These are phyloP conservation scores for Apamea sordens DNA, from an alignment of 2,888 invertebrate genomes.

Conservation along the genomic window DNA sequence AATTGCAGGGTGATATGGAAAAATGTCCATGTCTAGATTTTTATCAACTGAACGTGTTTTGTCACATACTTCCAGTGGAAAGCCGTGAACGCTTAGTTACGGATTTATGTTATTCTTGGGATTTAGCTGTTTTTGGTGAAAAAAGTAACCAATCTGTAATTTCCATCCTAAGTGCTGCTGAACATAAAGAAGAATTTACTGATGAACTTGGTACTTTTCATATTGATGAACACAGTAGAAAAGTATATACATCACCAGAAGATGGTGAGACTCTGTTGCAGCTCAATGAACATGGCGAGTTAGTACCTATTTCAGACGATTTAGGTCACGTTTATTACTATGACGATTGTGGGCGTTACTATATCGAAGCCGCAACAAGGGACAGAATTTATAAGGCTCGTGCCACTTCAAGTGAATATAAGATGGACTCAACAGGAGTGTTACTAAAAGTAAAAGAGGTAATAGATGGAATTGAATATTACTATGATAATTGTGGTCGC, in stretches of 20 bases:
- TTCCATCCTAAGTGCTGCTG: conserved; percentile 84
- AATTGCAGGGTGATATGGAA: conserved; percentile 70
- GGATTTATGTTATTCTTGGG: conserved; percentile 85
- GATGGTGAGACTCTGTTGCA: conserved; percentile 80
- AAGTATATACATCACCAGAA: conserved; percentile 82
- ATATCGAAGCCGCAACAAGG: conserved; percentile 77
- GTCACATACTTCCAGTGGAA: conserved; percentile 79
- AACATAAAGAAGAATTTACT: conserved; percentile 82
- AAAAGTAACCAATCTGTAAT: conserved; percentile 82
- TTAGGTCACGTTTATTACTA: conserved; percentile 81
- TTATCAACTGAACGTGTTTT: conserved; percentile 84
- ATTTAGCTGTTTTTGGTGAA: conserved; percentile 81
- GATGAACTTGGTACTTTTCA: conserved; percentile 84
- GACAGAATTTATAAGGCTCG: conserved; percentile 85
- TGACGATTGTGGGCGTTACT: conserved; percentile 87
- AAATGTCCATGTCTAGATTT: conserved; percentile 83
- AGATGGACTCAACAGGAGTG: conserved; percentile 84
- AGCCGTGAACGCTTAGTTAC: conserved; percentile 83
- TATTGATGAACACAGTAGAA: conserved; percentile 83
- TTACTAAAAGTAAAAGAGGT: conserved; percentile 84
- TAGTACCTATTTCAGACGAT: conserved; percentile 84
- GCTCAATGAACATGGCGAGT: conserved; percentile 81
- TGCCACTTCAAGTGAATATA: conserved; percentile 83
- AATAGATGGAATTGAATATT: conserved; percentile 80
- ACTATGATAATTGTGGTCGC: conserved; percentile 85